phyloP scores from a whole-genome alignment of 1,140 invertebrate genomes.

The Pteromalus puparum region DNA sequence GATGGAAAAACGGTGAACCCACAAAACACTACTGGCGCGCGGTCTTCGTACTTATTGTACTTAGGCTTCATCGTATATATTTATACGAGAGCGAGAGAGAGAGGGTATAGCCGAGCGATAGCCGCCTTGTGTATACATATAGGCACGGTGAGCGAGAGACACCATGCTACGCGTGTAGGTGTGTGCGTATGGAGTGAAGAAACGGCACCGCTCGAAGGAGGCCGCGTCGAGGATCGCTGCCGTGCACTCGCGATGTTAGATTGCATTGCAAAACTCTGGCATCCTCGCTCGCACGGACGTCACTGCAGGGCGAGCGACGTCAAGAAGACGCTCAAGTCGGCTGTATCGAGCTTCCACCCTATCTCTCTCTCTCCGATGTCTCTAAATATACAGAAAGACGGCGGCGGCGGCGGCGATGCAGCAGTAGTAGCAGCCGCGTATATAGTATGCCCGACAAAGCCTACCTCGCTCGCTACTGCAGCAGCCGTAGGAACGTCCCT shows the following conservation, averaged over 20 bases:
- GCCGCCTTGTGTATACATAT: not conserved
- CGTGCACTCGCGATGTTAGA: not conserved
- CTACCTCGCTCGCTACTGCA: constrained; percentile 23
- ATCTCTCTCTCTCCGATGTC: not conserved
- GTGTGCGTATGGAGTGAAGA: not conserved
- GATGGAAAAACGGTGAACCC: constrained; percentile 46
- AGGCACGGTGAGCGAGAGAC: not conserved
- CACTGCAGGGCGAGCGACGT: not conserved
- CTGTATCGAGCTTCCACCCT: constrained; percentile 11
- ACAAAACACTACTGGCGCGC: constrained; percentile 20
- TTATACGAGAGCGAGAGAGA: not conserved
- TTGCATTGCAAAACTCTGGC: not conserved
- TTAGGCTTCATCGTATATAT: not conserved
- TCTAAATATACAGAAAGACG: constrained; percentile 4
- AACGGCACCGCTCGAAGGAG: constrained; percentile 20
- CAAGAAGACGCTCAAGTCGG: not conserved
- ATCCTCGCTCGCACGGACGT: not conserved
- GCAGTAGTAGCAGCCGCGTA: not conserved
- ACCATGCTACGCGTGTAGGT: not conserved
- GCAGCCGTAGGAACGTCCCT: constrained; percentile 15
- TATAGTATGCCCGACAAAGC: not conserved
- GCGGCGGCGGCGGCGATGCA: not conserved
- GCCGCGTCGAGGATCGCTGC: not conserved
- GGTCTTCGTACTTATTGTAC: not conserved
- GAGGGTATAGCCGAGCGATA: not conserved